Conservation (phyloP, 2,113 vertebrate genomes). For the Spea bombifrons region DNA sequence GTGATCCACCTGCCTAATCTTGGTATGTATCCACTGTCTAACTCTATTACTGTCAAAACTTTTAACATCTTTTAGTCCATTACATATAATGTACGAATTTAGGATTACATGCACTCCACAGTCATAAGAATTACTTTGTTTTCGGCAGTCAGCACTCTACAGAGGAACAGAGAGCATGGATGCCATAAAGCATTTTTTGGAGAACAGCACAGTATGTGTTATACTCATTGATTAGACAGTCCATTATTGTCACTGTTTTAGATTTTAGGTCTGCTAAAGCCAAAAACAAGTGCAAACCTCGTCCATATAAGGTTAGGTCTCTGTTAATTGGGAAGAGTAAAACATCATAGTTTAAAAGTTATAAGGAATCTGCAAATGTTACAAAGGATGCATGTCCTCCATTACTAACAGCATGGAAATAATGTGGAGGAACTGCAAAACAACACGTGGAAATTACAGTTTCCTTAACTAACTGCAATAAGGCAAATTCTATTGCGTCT, state of each 20-base stretch:
- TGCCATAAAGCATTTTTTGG: conserved; percentile 1
- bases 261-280: conserved; percentile 10
- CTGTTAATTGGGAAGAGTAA: conserved; percentile 11
- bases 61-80: not conserved
- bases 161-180: not conserved
- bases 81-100: conserved; percentile 7
- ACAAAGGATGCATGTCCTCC: conserved; percentile 1
- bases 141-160: conserved; percentile 7
- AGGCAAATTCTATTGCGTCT: not conserved
- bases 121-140: conserved; percentile 12
- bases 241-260: conserved; percentile 15
- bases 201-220: not conserved
- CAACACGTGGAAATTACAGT: conserved; percentile 3
- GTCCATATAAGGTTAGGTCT: conserved; percentile 8
- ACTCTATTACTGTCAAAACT: not conserved
- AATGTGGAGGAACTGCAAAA: conserved; percentile 14
- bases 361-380: conserved; percentile 7
- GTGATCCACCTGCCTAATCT: not conserved
- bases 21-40: conserved; percentile 3
- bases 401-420: conserved; percentile 10
- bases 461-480: conserved; percentile 3
- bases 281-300: not conserved
- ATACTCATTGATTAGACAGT: not conserved
- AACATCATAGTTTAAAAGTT: conserved; percentile 10
- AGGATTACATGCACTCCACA: conserved; percentile 8